Base-by-base conservation (phyloP, 2,113 vertebrate genomes). In the Anoplopoma fimbria region DNA sequence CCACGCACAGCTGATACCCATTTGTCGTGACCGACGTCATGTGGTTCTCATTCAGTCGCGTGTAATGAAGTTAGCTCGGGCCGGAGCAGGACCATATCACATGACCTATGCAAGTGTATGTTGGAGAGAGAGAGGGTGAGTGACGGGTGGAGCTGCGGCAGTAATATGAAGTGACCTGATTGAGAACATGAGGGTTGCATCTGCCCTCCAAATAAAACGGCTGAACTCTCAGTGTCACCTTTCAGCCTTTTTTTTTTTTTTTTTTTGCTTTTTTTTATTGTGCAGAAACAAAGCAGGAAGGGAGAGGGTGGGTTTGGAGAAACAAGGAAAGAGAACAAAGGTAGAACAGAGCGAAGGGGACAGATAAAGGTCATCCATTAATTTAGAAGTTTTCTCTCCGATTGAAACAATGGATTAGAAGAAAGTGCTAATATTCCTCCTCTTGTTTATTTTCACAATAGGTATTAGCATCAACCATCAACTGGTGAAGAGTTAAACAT, bases 61-160 rank as follows among this genome's bases (percentile, higher is more conserved):
- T 69, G 77, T 92, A 93, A 91, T 87, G 83, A 91, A 90, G 87
- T 92, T 92, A 91, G 58, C 72, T 9, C 2, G 2, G 68, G 77
- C 77, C 31, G 0, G 40, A 77, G 68, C 63, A 8, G 80, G 27
- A 58, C 72, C 81, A 57, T 62, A 75, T 89, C 21, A 57, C 62
- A 1, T 68, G 70, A 31, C 62, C 69, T 69, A 38, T 77, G 67
- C 38, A 61, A 55, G 68, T 49, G 69, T 82, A 2, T 62, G 62
- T 65, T 73, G 69, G 68, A 57, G 55, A 27, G 34, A 19, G 38
- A 3, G 55, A 27, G 63, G 10, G 29, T 81, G 81, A 87, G 69
- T 78, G 87, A 71, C 65, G 33, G 77, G 76, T 60, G 58, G 76
- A 77, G 80, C 40, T 13, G n/a, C 2, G 60, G 75, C 67, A 82